phyloP scores from a whole-genome alignment of 2,888 invertebrate genomes.

The Smittia sp. region DNA sequence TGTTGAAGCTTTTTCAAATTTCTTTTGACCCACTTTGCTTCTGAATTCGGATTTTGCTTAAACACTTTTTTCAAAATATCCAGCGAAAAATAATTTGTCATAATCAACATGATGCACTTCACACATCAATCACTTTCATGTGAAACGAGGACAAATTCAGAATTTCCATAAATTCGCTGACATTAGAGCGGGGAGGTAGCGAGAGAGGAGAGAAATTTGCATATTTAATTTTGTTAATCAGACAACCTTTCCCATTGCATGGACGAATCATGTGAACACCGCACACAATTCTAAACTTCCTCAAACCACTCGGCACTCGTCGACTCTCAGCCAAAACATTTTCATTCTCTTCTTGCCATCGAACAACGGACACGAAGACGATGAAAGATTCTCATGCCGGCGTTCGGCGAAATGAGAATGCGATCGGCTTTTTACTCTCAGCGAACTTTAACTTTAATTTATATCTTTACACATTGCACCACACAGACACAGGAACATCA shows the following conservation, averaged over 20 bases:
- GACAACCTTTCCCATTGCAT: constrained; percentile 12
- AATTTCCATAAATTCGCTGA: too few relatives aligned
- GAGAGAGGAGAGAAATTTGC: background rate
- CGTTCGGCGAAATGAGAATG: background rate
- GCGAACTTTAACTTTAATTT: constrained; percentile 11
- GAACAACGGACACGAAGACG: constrained; percentile 11
- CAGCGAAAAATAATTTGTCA: too few relatives aligned
- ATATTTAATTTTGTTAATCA: constrained; percentile 35
- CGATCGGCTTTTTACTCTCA: constrained; percentile 31
- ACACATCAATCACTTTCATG: too few relatives aligned
- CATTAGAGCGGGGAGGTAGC: too few relatives aligned
- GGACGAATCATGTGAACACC: background rate
- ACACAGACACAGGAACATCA: constrained; percentile 32
- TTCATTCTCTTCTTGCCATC: background rate
- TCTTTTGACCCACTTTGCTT: too few relatives aligned
- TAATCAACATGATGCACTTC: too few relatives aligned
- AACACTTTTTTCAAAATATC: too few relatives aligned
- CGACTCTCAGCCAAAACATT: background rate
- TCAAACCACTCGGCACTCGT: background rate
- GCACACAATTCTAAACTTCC: background rate
- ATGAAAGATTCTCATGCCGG: constrained; percentile 24
- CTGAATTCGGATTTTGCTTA: too few relatives aligned
- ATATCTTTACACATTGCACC: constrained; percentile 34
- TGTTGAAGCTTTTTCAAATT: background rate
- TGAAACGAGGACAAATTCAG: too few relatives aligned